These are phyloP conservation scores for Boloria euphrosyne DNA, from an alignment of 2,888 invertebrate genomes.

Conservation along the genomic window DNA sequence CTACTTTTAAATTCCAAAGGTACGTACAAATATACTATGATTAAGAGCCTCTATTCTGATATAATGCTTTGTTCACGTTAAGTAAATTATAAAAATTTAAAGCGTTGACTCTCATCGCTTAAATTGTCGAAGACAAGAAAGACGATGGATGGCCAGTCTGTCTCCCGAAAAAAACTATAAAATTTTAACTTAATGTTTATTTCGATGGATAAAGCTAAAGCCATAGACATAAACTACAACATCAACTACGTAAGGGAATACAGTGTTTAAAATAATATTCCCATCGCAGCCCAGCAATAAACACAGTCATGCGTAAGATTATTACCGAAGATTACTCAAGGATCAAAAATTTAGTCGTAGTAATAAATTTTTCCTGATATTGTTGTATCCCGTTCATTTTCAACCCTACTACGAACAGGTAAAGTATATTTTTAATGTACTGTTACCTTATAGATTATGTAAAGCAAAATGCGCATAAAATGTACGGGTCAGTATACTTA, in stretches of 20 bases:
- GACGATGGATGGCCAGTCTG: no score
- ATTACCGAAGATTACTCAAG: slow-evolving; percentile 16
- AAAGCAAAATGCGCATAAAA: slow-evolving; percentile 45
- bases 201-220: no score
- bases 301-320: slow-evolving; percentile 11
- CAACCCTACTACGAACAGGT: neutral
- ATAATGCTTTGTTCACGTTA: no score
- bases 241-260: neutral
- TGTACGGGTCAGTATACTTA: slow-evolving; percentile 57
- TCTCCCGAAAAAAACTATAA: no score
- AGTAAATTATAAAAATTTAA: no score
- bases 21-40: no score
- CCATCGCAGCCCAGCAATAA: neutral
- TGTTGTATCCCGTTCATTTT: neutral
- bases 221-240: neutral
- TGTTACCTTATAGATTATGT: slow-evolving; percentile 32
- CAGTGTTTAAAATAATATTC: neutral
- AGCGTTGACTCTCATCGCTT: no score
- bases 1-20: no score
- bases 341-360: slow-evolving; percentile 20
- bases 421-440: neutral
- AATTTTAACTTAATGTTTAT: no score
- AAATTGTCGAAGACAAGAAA: no score
- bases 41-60: no score
- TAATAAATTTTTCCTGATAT: slow-evolving; percentile 15